phyloP scores from a whole-genome alignment of 2,888 invertebrate genomes.

The Acanthoscelides obtectus region DNA sequence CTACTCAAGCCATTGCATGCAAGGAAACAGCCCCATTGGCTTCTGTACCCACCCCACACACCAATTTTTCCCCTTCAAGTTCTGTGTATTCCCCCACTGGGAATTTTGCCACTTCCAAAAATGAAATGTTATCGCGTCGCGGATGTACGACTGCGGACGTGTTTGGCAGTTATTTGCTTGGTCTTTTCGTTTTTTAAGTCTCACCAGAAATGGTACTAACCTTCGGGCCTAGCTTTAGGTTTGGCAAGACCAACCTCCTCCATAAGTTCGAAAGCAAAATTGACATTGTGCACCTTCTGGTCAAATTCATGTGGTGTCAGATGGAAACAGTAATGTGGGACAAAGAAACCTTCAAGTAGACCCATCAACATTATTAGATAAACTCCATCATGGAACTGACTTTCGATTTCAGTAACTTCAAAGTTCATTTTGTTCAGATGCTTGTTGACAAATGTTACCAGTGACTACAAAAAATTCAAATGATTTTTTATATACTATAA shows the following conservation, averaged over 20 bases:
- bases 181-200: too few species aligned
- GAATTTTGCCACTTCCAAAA: too few species aligned
- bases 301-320: slow-evolving; percentile 87
- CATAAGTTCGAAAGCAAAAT: slow-evolving; percentile 97
- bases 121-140: too few species aligned
- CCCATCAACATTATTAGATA: slow-evolving; percentile 94
- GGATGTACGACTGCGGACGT: too few species aligned
- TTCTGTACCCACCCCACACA: too few species aligned
- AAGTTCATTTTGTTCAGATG: slow-evolving; percentile 95
- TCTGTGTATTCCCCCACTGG: too few species aligned
- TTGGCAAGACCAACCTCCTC: slow-evolving; percentile 90
- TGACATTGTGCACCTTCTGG: slow-evolving; percentile 94
- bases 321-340: slow-evolving; percentile 90
- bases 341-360: slow-evolving; percentile 94
- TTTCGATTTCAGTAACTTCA: slow-evolving; percentile 89
- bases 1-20: too few species aligned
- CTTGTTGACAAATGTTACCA: slow-evolving; percentile 98
- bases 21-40: too few species aligned
- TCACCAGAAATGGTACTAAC: slow-evolving; percentile 56
- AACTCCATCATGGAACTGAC: slow-evolving; percentile 96
- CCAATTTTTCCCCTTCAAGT: too few species aligned
- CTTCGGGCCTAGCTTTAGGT: slow-evolving; percentile 94
- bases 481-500: not conserved
- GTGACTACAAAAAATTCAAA: slow-evolving; percentile 55
- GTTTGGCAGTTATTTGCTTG: too few species aligned